Evolutionary conservation across 2,797 vertebrate species (phyloP), one percentile per base, ranked within the genome.

Genomic region (Melanotaenia maccullochi): DNA sequence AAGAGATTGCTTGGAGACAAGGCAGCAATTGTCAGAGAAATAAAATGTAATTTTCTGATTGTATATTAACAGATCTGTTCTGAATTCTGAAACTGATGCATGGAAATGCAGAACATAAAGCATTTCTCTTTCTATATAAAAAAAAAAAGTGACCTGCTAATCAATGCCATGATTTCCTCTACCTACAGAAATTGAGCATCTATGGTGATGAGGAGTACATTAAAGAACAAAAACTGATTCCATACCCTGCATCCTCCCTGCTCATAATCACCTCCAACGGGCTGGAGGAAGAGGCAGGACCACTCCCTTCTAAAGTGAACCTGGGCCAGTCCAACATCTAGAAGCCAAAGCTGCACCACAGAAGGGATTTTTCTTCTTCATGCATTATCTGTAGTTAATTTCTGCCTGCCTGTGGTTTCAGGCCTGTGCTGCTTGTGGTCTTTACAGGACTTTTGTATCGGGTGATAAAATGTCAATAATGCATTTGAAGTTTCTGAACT

Each of bases 171-270:
- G 13, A 7, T 42, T 52, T 18, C 22, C 12, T 36, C 47, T 64
- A 57, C 76, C 13, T 93, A 65, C 93, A 99, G 98, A 99, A 99
- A 88, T 85, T 99, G 88, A 99, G 97, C 93, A 98, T 99, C 88
- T 97, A 97, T 69, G 97, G 97, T 61, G 98, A 99, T 87, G 81
- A 94, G 87, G 97, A 99, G 57, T 96, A 93, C 76, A 77, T 96
- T 47, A 96, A 95, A 63, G 95, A 98, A 61, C 91, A 96, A 85
- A 98, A 98, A 83, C 90, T 97, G 77, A 96, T 76, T 82, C 96
- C 93, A 24, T 98, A 98, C 5, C 94, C 97, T 59, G 84, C 96
- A 25, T 95, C 97, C 78, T 97, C 97, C 60, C 94, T 99, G 67
- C 89, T 98, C 73, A 90, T 99, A 81, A 91, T 99, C 83, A 95